Evolutionary conservation across 2,797 vertebrate genomes (phyloP).

Genomic region (Sebastes diploproa): DNA sequence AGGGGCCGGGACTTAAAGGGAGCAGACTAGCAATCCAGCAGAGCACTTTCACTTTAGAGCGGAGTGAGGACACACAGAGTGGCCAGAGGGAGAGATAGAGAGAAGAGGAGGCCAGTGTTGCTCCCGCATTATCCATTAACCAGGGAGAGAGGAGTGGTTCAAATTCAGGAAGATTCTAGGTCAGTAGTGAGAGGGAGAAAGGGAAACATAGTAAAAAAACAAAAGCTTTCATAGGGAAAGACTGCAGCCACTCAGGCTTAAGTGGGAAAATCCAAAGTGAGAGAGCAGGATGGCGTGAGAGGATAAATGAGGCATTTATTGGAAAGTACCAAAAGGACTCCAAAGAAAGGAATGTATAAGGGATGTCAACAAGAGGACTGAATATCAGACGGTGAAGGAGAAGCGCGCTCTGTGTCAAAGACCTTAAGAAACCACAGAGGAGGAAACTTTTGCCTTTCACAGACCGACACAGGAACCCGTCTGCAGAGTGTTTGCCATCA

Average conservation of each 20-base stretch:
- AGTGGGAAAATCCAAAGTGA: conserved; percentile 79
- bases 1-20: conserved; percentile 77
- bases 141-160: conserved; percentile 51
- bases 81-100: conserved; percentile 57
- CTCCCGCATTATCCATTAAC: conserved; percentile 65
- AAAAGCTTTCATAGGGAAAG: conserved; percentile 61
- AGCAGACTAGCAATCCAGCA: conserved; percentile 66
- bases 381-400: conserved; percentile 52
- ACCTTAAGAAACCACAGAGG: conserved; percentile 64
- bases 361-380: conserved; percentile 56
- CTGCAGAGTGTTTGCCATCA: conserved; percentile 67
- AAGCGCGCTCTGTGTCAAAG: conserved; percentile 63
- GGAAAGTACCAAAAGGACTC: conserved; percentile 77
- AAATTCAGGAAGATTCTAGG: conserved; percentile 66
- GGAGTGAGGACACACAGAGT: conserved; percentile 57
- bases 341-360: conserved; percentile 47
- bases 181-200: conserved; percentile 56
- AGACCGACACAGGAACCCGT: conserved; percentile 62
- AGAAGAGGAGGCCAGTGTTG: conserved; percentile 59
- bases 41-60: conserved; percentile 83
- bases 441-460: conserved; percentile 69
- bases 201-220: conserved; percentile 34
- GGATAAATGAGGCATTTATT: conserved; percentile 59
- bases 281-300: conserved; percentile 67
- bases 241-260: conserved; percentile 59